A percentile compares a stretch with the other conserved stretches of the same genome.
phyloP scores from a whole-genome alignment of 2,888 invertebrate species.

The Lamellibrachia satsuma region DNA sequence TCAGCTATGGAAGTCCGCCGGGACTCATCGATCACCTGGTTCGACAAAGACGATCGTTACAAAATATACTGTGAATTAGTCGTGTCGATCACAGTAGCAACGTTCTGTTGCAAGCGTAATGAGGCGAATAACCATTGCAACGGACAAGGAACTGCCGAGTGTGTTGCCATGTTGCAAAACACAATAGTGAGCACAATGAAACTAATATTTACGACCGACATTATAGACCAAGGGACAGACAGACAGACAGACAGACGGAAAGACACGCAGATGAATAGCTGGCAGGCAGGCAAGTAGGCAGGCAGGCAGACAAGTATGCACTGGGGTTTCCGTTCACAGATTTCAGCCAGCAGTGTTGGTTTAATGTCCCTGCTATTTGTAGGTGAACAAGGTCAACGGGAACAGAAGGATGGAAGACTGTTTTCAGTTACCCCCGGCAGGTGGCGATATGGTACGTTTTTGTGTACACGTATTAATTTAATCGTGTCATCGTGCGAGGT shows the following conservation, averaged over 20 bases:
- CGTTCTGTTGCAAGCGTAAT: too few relatives aligned
- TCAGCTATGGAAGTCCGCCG: background rate
- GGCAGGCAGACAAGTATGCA: too few relatives aligned
- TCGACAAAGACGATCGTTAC: background rate
- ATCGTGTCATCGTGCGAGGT: too few relatives aligned
- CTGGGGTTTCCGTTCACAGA: background rate
- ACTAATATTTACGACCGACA: too few relatives aligned
- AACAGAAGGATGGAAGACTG: background rate
- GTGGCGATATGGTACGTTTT: background rate
- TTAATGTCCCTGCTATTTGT: background rate
- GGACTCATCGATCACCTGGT: background rate
- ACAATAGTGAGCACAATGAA: too few relatives aligned
- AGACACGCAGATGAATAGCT: too few relatives aligned
- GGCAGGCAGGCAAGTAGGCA: too few relatives aligned
- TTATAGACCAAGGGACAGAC: too few relatives aligned
- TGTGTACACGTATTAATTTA: background rate
- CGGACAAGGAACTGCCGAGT: too few relatives aligned
- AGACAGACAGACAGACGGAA: too few relatives aligned
- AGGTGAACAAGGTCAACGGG: background rate
- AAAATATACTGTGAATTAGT: background rate
- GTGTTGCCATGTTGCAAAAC: too few relatives aligned
- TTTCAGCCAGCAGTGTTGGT: background rate
- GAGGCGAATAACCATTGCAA: too few relatives aligned
- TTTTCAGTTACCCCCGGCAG: background rate
- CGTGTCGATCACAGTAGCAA: background rate